Conservation (phyloP, 2,113 vertebrate species). For the Eurystomus gularis region DNA sequence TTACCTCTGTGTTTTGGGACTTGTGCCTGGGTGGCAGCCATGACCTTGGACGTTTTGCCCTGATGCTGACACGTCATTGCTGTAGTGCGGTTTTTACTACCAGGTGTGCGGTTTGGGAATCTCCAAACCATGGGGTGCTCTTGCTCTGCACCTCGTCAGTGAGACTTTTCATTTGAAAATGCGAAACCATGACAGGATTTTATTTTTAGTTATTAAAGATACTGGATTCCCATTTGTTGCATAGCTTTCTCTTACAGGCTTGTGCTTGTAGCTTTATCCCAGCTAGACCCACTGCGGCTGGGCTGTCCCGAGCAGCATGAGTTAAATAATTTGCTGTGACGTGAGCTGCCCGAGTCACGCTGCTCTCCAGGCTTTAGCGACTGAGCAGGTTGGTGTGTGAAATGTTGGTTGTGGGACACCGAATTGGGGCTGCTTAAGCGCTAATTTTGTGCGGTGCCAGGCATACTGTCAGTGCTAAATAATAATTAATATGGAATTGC, state of each 20-base stretch:
- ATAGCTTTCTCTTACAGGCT: not conserved
- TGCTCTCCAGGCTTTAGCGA: not conserved
- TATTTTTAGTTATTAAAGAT: not conserved
- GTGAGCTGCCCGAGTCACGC: not conserved
- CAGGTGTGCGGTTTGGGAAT: not conserved
- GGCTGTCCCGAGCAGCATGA: not conserved
- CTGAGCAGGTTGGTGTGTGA: not conserved
- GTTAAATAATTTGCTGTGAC: not conserved
- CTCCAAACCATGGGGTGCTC: not conserved
- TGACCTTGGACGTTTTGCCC: not conserved
- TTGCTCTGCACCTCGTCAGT: not conserved
- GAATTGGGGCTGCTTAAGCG: not conserved
- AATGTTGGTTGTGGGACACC: not conserved
- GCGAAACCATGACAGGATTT: not conserved
- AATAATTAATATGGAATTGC: slow-evolving; percentile 40
- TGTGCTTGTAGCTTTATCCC: not conserved
- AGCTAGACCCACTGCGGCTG: not conserved
- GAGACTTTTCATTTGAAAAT: not conserved
- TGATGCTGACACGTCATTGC: not conserved
- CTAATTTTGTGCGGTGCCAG: slow-evolving; percentile 3
- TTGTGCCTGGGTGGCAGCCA: not conserved
- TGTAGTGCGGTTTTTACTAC: not conserved
- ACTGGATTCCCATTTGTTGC: not conserved
- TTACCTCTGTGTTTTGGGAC: not conserved
- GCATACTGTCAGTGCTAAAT: not conserved